Conservation (phyloP, 1,140 invertebrate species). For the Ruditapes philippinarum region DNA sequence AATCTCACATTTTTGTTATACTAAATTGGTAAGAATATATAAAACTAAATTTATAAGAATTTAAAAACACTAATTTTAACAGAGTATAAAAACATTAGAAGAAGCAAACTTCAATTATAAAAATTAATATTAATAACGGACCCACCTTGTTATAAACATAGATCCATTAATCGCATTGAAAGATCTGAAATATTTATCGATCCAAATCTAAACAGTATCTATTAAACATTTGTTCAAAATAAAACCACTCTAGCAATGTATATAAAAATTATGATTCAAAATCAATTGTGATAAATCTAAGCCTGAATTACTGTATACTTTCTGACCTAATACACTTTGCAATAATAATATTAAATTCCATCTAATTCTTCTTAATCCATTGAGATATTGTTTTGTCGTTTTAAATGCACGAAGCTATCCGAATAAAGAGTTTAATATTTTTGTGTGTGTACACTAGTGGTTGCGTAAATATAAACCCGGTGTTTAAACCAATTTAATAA, state of each 20-base stretch:
- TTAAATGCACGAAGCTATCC: background rate
- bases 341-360: slow-evolving; percentile 27
- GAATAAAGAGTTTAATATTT: background rate
- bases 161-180: background rate
- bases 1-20: too few species aligned
- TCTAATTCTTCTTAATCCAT: background rate
- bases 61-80: too few species aligned
- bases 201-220: slow-evolving; percentile 10
- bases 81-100: too few species aligned
- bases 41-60: too few species aligned
- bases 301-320: background rate
- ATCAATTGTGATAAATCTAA: slow-evolving; percentile 12
- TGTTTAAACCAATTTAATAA: background rate
- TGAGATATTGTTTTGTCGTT: background rate
- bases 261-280: background rate
- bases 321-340: background rate
- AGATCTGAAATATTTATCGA: background rate
- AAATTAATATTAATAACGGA: background rate
- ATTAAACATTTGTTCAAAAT: background rate
- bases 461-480: background rate
- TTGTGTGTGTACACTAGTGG: background rate
- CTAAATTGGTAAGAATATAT: too few species aligned
- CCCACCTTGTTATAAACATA: background rate
- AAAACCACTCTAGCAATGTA: background rate
- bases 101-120: background rate